Conservation (phyloP, 1,140 invertebrate genomes). For the Marisa cornuarietis region DNA sequence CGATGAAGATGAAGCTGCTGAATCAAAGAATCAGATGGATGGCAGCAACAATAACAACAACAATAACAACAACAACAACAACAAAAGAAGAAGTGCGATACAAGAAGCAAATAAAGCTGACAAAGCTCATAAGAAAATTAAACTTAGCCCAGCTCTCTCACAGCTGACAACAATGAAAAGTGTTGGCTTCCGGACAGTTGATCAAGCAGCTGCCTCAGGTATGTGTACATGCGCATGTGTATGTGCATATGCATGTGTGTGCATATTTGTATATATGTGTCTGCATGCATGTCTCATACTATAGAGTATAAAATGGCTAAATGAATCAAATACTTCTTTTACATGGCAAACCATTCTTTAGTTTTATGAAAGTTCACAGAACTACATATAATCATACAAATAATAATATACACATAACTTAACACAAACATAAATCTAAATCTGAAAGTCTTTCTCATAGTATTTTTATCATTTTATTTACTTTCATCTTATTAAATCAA, state of each 20-base stretch:
- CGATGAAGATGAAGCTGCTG: constrained; percentile 61
- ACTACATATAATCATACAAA: too few species aligned
- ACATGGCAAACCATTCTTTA: too few species aligned
- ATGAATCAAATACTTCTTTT: too few species aligned
- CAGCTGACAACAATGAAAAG: constrained; percentile 68
- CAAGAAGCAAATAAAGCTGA: constrained; percentile 34
- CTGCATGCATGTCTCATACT: not conserved
- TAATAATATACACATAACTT: too few species aligned
- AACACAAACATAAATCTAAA: too few species aligned
- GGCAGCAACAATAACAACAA: constrained; percentile 30
- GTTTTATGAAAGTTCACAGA: too few species aligned
- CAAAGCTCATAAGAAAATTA: constrained; percentile 43
- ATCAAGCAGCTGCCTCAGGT: constrained; percentile 60
- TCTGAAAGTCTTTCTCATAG: too few species aligned
- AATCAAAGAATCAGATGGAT: constrained; percentile 39
- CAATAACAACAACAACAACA: constrained; percentile 33
- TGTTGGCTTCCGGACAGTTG: constrained; percentile 66
- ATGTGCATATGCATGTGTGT: not conserved
- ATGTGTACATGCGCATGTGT: constrained; percentile 25
- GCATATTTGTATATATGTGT: not conserved
- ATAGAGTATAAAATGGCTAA: too few species aligned
- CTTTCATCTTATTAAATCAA: too few species aligned
- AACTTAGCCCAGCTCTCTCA: constrained; percentile 64
- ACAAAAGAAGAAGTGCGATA: constrained; percentile 18
- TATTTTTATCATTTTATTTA: too few species aligned